Conservation (phyloP, 2,888 invertebrate species). For the Strigamia maritima region DNA sequence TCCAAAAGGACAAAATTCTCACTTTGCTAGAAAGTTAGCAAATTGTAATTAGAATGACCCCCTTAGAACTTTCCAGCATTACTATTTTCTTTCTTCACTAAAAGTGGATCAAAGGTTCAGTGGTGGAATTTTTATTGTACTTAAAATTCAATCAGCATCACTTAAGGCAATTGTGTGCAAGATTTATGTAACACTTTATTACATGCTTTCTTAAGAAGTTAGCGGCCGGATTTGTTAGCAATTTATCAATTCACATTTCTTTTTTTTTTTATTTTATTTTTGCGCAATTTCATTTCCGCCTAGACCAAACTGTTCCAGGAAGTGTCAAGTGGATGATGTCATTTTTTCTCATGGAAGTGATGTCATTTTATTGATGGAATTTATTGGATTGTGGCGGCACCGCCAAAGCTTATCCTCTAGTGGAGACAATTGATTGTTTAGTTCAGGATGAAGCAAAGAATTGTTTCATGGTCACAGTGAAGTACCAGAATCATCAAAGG, state of each 20-base stretch:
- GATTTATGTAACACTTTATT: background rate
- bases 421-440: no score
- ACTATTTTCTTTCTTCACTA: background rate
- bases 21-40: background rate
- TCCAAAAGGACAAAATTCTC: background rate
- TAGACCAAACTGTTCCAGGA: background rate
- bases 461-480: no score
- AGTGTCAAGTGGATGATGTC: background rate
- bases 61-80: slow-evolving; percentile 2
- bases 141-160: background rate
- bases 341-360: background rate
- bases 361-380: background rate
- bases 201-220: background rate
- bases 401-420: no score
- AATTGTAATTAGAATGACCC: background rate
- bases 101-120: background rate
- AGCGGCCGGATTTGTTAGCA: background rate
- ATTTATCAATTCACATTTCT: background rate
- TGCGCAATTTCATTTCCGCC: slow-evolving; percentile 12
- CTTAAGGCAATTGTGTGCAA: background rate
- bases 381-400: background rate
- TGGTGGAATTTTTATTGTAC: background rate
- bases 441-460: no score
- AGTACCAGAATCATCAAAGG: no score
- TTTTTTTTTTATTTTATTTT: background rate